Evolutionary conservation across 2,888 invertebrate genomes (phyloP).

Genomic region (Drosophila longiperda): DNA sequence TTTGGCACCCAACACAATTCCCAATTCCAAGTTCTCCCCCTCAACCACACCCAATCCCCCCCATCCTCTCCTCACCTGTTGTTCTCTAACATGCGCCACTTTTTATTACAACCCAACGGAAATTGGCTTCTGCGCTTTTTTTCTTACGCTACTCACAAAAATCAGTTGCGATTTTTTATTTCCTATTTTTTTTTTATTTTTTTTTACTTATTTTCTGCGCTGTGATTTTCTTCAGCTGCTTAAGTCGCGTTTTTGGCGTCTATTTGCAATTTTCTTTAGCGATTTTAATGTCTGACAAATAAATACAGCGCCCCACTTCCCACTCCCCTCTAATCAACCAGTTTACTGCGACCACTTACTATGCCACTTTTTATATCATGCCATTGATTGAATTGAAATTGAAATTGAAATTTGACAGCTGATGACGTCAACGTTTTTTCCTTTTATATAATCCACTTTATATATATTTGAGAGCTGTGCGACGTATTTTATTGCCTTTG

Average conservation of each 20-base stretch:
- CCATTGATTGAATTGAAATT: conserved; percentile 66
- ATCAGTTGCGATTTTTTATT: conserved; percentile 33
- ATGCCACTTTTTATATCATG: conserved; percentile 59
- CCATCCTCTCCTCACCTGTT: conserved; percentile 34
- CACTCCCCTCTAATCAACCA: conserved; percentile 15
- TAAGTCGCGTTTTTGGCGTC: conserved; percentile 56
- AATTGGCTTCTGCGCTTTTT: conserved; percentile 73
- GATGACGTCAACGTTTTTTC: conserved; percentile 51
- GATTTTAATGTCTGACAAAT: conserved; percentile 44
- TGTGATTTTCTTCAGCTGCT: conserved; percentile 61
- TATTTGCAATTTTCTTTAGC: conserved; percentile 14
- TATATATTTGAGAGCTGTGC: conserved; percentile 35
- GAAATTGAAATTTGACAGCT: conserved; percentile 63
- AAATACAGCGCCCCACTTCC: conserved; percentile 11
- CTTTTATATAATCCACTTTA: conserved; percentile 33
- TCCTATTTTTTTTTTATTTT: conserved; percentile 24
- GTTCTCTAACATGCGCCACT: conserved; percentile 62
- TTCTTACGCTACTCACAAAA: conserved; percentile 32
- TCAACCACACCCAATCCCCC: conserved; percentile 18
- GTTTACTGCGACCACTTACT: conserved; percentile 58
- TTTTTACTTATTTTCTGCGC: conserved; percentile 36
- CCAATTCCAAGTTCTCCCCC: conserved; percentile 11
- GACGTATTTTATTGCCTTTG: conserved; percentile 15
- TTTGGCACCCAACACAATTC: conserved; percentile 53
- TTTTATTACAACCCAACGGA: conserved; percentile 73